Evolutionary conservation across 2,113 vertebrate genomes (phyloP).

Genomic region (Galbula dea): DNA sequence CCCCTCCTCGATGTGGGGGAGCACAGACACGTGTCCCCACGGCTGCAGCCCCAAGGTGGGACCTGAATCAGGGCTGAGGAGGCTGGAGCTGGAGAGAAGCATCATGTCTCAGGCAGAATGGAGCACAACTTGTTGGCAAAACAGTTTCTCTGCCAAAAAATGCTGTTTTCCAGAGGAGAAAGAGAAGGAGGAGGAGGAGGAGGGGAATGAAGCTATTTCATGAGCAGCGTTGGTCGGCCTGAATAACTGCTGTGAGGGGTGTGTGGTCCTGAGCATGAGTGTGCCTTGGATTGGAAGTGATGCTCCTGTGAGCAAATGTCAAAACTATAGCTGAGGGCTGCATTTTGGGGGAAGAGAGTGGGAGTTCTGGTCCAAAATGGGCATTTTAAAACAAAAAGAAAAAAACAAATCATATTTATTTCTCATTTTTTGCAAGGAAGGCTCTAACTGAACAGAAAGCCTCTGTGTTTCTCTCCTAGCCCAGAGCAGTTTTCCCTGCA

Average conservation of each 20-base stretch:
- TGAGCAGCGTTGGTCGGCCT: not conserved
- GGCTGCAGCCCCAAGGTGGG: not conserved
- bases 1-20: not conserved
- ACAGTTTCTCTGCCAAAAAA: slow-evolving; percentile 32
- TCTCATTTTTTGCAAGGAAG: not conserved
- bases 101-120: not conserved
- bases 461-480: not conserved
- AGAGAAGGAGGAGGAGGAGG: slow-evolving; percentile 1
- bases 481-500: not conserved
- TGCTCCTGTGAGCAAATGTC: not conserved
- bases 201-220: not conserved
- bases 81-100: not conserved
- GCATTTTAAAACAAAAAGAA: not conserved
- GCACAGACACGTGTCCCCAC: fast-evolving
- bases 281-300: not conserved
- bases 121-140: slow-evolving; percentile 50
- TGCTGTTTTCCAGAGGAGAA: not conserved
- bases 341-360: not conserved
- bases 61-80: fast-evolving
- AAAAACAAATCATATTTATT: not conserved
- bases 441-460: not conserved
- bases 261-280: not conserved
- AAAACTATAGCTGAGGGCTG: not conserved
- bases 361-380: not conserved
- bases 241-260: not conserved